Evolutionary conservation across 2,797 vertebrate species (phyloP).

Genomic region (Delichon dasypus): DNA sequence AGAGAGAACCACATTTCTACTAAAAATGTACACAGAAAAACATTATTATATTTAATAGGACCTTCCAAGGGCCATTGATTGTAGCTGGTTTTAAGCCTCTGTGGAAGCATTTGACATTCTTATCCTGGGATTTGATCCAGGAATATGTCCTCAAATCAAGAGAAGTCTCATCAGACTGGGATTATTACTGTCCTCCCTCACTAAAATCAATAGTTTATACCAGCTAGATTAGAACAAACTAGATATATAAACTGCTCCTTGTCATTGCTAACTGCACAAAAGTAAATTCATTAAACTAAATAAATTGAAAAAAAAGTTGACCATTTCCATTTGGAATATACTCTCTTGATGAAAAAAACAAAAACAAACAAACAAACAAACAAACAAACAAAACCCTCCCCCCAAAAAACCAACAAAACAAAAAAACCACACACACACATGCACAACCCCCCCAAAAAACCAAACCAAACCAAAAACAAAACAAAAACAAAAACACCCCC

Average conservation of each 20-base stretch:
- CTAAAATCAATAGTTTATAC: constrained; percentile 12
- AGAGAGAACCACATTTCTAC: neutral
- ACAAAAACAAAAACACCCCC: too few species aligned
- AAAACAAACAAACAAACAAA: too few species aligned
- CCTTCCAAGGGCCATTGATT: neutral
- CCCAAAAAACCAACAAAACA: too few species aligned
- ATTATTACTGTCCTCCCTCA: neutral
- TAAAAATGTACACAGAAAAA: neutral
- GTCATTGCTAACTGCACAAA: neutral
- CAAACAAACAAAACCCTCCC: too few species aligned
- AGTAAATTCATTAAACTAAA: neutral
- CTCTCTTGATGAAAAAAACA: neutral
- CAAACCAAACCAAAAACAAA: too few species aligned
- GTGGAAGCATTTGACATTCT: neutral
- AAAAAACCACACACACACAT: neutral
- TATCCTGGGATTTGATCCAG: neutral
- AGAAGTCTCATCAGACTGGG: constrained; percentile 8
- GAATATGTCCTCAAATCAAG: constrained; percentile 45
- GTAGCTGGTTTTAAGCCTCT: neutral
- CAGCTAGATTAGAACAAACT: neutral
- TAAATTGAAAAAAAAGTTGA: neutral
- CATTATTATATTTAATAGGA: neutral
- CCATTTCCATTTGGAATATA: neutral
- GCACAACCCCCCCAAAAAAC: too few species aligned
- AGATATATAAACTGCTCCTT: neutral